These are phyloP conservation scores for Addax nasomaculatus DNA, from an alignment of 2,113 vertebrate species.

Conservation along the genomic window DNA sequence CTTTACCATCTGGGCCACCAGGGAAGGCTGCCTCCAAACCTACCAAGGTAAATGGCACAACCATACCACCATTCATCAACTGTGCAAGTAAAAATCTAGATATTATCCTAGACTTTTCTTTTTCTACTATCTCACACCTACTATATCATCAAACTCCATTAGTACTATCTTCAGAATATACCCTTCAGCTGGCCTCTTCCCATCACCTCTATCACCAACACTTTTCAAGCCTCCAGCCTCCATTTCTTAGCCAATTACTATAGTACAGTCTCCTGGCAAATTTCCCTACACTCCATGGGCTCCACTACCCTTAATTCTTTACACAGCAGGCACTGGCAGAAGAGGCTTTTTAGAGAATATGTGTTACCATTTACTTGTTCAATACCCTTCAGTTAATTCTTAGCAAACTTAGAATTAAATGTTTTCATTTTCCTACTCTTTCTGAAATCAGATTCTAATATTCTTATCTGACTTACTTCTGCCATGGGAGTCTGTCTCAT, in stretches of 20 bases:
- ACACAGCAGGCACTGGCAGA: not conserved
- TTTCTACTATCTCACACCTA: not conserved
- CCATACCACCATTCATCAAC: not conserved
- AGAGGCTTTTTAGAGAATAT: not conserved
- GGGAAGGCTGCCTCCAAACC: not conserved
- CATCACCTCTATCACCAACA: not conserved
- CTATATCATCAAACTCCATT: not conserved
- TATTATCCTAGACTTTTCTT: not conserved
- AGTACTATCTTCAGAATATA: not conserved
- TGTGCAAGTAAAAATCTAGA: not conserved
- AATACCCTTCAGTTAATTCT: not conserved
- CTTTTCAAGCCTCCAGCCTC: not conserved
- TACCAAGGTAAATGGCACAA: not conserved
- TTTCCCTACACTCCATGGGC: not conserved
- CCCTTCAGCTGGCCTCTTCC: not conserved
- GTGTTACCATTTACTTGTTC: not conserved
- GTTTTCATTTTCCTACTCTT: not conserved
- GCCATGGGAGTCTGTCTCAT: not conserved
- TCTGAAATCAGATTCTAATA: not conserved
- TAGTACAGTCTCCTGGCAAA: not conserved
- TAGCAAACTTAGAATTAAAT: not conserved
- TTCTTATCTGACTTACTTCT: not conserved
- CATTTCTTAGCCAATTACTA: not conserved
- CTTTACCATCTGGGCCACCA: not conserved
- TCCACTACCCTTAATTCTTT: not conserved